Percentiles rank a stretch among this genome's conserved stretches.
phyloP scores from a whole-genome alignment of 2,797 vertebrate species.

The Paratrypauchen microcephalus region DNA sequence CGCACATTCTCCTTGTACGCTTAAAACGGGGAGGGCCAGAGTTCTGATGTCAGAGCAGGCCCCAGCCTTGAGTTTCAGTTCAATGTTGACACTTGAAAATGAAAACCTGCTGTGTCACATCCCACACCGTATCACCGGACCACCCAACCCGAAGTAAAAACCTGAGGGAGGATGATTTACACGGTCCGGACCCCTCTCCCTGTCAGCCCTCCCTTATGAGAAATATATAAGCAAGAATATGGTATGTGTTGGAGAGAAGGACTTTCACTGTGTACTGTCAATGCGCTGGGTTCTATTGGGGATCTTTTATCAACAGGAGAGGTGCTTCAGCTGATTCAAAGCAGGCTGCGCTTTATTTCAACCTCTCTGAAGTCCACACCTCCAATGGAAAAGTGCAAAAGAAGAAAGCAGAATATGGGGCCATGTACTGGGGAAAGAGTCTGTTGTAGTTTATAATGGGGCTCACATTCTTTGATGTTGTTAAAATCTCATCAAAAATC shows the following conservation, averaged over 20 bases:
- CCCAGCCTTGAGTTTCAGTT: constrained; percentile 73
- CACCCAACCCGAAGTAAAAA: constrained; percentile 77
- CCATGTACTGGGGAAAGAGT: constrained; percentile 42
- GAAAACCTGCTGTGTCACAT: constrained; percentile 73
- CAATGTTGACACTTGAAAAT: constrained; percentile 44
- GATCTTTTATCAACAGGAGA: constrained; percentile 71
- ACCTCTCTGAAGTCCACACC: constrained; percentile 49
- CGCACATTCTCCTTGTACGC: background rate
- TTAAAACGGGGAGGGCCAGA: background rate
- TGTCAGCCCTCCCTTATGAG: constrained; percentile 43
- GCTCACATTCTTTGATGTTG: no score
- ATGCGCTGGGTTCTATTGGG: constrained; percentile 50
- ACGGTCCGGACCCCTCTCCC: constrained; percentile 63
- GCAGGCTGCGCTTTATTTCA: constrained; percentile 17
- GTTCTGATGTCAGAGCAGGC: constrained; percentile 75
- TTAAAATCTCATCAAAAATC: no score
- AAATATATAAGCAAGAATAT: constrained; percentile 53
- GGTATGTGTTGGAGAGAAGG: background rate
- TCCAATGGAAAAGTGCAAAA: constrained; percentile 62
- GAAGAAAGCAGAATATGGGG: constrained; percentile 50
- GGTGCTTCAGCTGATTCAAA: constrained; percentile 33
- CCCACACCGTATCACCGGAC: constrained; percentile 61
- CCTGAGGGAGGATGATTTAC: constrained; percentile 46
- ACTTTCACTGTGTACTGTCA: constrained; percentile 23
- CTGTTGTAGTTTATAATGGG: constrained; percentile 7